These are phyloP conservation scores for Seriola aureovittata DNA, from an alignment of 2,113 vertebrate species.

Conservation along the genomic window DNA sequence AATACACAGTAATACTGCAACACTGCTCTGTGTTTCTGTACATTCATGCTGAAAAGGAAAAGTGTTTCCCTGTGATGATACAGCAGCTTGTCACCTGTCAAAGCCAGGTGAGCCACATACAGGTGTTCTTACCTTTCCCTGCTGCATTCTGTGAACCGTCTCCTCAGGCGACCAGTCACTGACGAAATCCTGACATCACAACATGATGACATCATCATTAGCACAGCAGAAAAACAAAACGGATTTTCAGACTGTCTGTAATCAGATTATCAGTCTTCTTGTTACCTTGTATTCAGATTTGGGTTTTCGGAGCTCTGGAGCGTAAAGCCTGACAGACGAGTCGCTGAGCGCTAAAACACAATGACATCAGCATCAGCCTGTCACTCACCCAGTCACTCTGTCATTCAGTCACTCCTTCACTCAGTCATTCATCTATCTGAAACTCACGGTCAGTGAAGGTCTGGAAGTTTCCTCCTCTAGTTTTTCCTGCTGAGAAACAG, in stretches of 20 bases:
- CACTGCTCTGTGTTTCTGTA: too few relatives aligned
- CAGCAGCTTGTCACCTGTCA: too few relatives aligned
- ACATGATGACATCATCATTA: constrained; percentile 38
- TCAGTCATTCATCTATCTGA: neutral
- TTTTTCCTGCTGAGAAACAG: constrained; percentile 83
- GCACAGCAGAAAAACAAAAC: neutral
- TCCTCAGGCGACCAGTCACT: constrained; percentile 92
- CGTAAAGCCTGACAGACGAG: constrained; percentile 83
- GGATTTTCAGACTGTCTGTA: too few relatives aligned
- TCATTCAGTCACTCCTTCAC: neutral
- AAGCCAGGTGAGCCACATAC: too few relatives aligned
- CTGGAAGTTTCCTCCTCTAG: constrained; percentile 87
- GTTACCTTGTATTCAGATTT: constrained; percentile 92
- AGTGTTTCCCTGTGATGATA: too few relatives aligned
- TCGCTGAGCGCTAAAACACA: constrained; percentile 85
- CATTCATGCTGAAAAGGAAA: too few relatives aligned
- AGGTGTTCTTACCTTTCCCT: constrained; percentile 88
- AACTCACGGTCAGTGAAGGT: constrained; percentile 90
- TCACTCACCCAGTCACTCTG: neutral
- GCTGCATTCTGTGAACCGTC: constrained; percentile 90
- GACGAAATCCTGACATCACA: constrained; percentile 87
- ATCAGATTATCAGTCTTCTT: constrained; percentile 7
- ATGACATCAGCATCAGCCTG: neutral
- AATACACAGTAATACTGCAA: neutral
- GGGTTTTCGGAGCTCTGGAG: constrained; percentile 92